phyloP scores from a whole-genome alignment of 2,888 invertebrate genomes.

The Bibio marci region DNA sequence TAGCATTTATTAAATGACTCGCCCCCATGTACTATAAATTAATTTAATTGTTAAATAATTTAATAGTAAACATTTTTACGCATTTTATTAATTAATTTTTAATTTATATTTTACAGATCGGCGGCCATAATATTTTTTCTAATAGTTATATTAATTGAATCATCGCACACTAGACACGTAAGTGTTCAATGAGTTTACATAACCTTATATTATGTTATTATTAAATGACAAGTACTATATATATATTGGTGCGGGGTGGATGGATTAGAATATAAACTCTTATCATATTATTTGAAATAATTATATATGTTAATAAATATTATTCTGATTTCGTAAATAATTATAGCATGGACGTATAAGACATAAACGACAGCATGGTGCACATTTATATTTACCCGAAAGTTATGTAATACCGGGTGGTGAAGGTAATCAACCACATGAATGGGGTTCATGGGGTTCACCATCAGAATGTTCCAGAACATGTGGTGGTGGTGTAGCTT shows the following conservation, averaged over 20 bases:
- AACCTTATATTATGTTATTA: too few species aligned
- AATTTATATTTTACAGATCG: conserved; percentile 40
- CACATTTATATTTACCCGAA: conserved; percentile 51
- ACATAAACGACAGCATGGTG: conserved; percentile 62
- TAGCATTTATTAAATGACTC: too few species aligned
- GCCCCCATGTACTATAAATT: too few species aligned
- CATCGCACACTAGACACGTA: conserved; percentile 40
- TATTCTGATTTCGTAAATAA: not conserved
- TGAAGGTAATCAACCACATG: conserved; percentile 40
- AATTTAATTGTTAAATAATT: too few species aligned
- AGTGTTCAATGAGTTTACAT: too few species aligned
- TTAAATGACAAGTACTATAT: too few species aligned
- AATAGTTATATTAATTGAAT: conserved; percentile 33
- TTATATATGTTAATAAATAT: not conserved
- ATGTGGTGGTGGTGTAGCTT: conserved; percentile 86
- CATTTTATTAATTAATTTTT: too few species aligned
- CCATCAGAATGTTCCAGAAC: conserved; percentile 73
- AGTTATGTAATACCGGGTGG: conserved; percentile 55
- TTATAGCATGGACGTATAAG: conserved; percentile 45
- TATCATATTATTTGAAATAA: too few species aligned
- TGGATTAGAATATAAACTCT: too few species aligned
- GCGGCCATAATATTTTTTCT: conserved; percentile 40
- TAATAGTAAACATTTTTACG: too few species aligned
- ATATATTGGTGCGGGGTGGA: too few species aligned
- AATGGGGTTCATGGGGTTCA: conserved; percentile 72